phyloP scores from a whole-genome alignment of 2,113 vertebrate species.

The Mustelus asterias region DNA sequence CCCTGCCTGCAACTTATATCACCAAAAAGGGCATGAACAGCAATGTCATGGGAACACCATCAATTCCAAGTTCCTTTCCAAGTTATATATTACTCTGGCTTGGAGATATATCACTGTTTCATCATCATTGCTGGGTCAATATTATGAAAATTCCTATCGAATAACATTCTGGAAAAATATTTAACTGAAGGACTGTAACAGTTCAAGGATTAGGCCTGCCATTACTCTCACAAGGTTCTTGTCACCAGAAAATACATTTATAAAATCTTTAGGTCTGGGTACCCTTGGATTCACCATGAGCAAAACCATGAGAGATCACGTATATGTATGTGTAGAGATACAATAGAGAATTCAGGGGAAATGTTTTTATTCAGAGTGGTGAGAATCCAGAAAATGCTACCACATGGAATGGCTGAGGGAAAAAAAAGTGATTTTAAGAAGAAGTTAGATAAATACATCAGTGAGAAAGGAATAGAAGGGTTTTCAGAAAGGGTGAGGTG shows the following conservation, averaged over 20 bases:
- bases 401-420: not conserved
- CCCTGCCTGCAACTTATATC: not conserved
- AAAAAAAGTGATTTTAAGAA: not conserved
- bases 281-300: not conserved
- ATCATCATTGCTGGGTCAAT: not conserved
- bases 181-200: not conserved
- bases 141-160: not conserved
- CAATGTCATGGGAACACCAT: not conserved
- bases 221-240: not conserved
- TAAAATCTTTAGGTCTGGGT: not conserved
- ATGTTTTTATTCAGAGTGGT: not conserved
- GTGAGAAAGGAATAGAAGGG: not conserved
- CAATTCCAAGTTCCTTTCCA: not conserved
- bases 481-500: not conserved
- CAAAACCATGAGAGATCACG: not conserved
- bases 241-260: not conserved
- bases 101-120: not conserved
- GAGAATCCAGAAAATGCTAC: not conserved
- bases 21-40: not conserved
- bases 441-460: not conserved
- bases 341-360: not conserved
- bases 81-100: not conserved
- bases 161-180: not conserved
- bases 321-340: not conserved
- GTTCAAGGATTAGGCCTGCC: not conserved